phyloP scores from a whole-genome alignment of 2,888 invertebrate species.

The Tenthredo livida region DNA sequence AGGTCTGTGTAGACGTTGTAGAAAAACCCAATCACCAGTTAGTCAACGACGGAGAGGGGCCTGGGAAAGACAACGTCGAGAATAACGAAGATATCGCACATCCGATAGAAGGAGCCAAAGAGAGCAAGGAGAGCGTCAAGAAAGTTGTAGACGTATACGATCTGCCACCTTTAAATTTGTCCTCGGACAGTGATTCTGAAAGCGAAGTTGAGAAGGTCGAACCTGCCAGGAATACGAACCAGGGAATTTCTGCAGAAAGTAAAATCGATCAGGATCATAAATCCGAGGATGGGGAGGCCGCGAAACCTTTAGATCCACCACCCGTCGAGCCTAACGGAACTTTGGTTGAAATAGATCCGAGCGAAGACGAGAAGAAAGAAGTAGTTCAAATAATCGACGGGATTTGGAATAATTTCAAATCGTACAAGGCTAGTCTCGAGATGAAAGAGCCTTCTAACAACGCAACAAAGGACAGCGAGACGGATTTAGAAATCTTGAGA shows the following conservation, averaged over 20 bases:
- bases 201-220: slow-evolving; percentile 78
- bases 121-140: slow-evolving; percentile 74
- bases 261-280: slow-evolving; percentile 66
- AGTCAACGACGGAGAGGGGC: slow-evolving; percentile 56
- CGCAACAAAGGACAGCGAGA: slow-evolving; percentile 62
- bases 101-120: slow-evolving; percentile 69
- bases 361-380: slow-evolving; percentile 78
- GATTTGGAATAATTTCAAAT: slow-evolving; percentile 89
- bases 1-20: slow-evolving; percentile 59
- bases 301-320: slow-evolving; percentile 67
- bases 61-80: slow-evolving; percentile 57
- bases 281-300: slow-evolving; percentile 69
- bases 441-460: slow-evolving; percentile 75
- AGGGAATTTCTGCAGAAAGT: slow-evolving; percentile 68
- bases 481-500: slow-evolving; percentile 66
- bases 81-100: slow-evolving; percentile 66
- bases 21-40: slow-evolving; percentile 59
- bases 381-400: slow-evolving; percentile 84
- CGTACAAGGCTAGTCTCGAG: slow-evolving; percentile 86
- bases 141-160: slow-evolving; percentile 84
- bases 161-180: slow-evolving; percentile 89
- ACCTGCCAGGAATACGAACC: slow-evolving; percentile 46
- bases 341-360: slow-evolving; percentile 69
- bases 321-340: slow-evolving; percentile 57
- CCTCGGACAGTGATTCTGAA: slow-evolving; percentile 91